Evolutionary conservation across 2,113 vertebrate genomes (phyloP).

Genomic region (Laticauda laticaudata): DNA sequence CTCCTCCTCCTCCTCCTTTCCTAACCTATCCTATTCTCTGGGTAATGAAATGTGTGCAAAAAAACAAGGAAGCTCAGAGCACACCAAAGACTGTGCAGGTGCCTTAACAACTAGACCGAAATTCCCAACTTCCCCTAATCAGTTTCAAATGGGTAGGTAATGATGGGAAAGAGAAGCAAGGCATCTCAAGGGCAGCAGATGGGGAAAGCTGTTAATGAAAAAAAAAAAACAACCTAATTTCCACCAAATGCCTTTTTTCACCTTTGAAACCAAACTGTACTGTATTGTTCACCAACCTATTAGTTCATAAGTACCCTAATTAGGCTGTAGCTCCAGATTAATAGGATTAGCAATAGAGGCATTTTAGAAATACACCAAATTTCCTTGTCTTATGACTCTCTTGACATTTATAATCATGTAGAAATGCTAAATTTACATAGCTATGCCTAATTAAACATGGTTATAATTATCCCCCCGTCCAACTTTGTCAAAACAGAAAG

Average conservation of each 20-base stretch:
- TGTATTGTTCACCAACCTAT: constrained; percentile 78
- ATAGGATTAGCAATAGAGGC: constrained; percentile 70
- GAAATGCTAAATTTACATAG: constrained; percentile 69
- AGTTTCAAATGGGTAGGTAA: background rate
- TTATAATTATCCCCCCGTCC: constrained; percentile 60
- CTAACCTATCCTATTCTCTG: background rate
- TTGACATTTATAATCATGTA: constrained; percentile 72
- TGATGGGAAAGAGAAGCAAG: background rate
- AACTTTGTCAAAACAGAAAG: constrained; percentile 54
- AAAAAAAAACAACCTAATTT: constrained; percentile 50
- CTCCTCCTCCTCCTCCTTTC: no score
- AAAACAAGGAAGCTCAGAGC: background rate
- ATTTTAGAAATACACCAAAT: constrained; percentile 62
- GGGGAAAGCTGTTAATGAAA: constrained; percentile 61
- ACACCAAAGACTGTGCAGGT: background rate
- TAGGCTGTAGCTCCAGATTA: constrained; percentile 74
- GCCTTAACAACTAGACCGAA: background rate
- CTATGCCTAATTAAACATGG: constrained; percentile 73
- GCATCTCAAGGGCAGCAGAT: background rate
- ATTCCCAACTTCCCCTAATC: background rate
- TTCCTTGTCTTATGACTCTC: constrained; percentile 62
- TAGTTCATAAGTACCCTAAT: constrained; percentile 87
- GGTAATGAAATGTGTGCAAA: background rate
- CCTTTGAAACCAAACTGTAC: constrained; percentile 69
- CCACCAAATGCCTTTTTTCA: constrained; percentile 70